Base-by-base conservation (phyloP, 2,797 vertebrate species). In the Eremophila alpestris region DNA sequence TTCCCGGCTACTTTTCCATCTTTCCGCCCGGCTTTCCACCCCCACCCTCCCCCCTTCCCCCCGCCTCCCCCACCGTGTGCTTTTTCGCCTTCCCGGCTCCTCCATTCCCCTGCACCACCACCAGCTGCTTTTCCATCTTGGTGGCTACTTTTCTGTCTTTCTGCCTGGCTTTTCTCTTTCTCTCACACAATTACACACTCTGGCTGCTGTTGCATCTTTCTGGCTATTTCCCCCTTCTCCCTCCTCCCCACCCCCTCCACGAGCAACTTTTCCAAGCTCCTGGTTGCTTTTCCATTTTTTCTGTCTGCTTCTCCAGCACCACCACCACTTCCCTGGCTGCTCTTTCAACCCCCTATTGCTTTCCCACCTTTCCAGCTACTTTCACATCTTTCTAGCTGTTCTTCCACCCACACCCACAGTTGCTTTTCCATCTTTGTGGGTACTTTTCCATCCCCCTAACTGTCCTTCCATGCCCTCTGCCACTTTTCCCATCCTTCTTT, bases 111-210 rank as follows among this genome's bases (percentile, higher is more conserved):
- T 83, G 56, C 91, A 74, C 83, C 60, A 59, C 56, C 52, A 36
- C 0, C 86, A 89, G 87, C 94, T 89, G 89, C 81, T 90, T 88
- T 83, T 74, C 80, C 56, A 41, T 76, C 75, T 87, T 82, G 56
- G 70, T 77, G 74, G 62, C 41, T 41, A 51, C 69, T 89, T 91
- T 87, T 63, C n/a, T 46, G 24, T 71, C 38, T 71, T 85, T 84
- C 30, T 51, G 56, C 48, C 46, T 43, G 81, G 62, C 63, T 79
- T 80, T 73, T 59, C 40, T 69, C n/a, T 34, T 60, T 17, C 30
- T 21, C 36, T 38, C 32, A 29, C 49, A 45, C 19, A n/a, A 11
- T 54, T 18, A 75, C 22, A 30, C 56, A 46, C 34, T 3, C 18
- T 7, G 20, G 23, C 74, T 64, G 29, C 63, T 76, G 46, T 93